Base-by-base conservation (phyloP, 2,888 invertebrate genomes). In the Griposia aprilina region DNA sequence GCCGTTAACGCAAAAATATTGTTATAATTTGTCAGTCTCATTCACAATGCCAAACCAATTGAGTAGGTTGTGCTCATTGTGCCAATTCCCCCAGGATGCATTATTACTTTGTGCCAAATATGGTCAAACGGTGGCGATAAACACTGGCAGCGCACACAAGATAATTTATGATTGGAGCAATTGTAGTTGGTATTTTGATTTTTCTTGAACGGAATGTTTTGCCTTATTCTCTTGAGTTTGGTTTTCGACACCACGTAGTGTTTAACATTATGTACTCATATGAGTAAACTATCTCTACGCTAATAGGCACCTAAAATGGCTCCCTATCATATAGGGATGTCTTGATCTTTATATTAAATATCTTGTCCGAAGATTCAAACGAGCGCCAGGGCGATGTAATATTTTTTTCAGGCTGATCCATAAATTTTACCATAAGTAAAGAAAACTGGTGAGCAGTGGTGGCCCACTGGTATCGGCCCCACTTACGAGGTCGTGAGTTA, bases 61-160 rank as follows among this genome's bases (percentile, higher is more conserved):
- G 70, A 76, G 23, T 66, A 72, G 36, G 66, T 69, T 84, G 79
- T 57, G 59, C 36, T 65, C 65, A 36, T 59, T 75, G 84, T 78
- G 62, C 76, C 72, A 84, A 80, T 83, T 83, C 83, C 86, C 73
- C 57, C 26, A 70, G 69, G 83, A 78, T 45, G 59, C 70, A 68
- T 86, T 74, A 86, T 86, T 83, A 65, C 79, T 83, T 60, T 86
- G 86, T 70, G 41, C 65, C 78, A 77, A 78, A 70, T 85, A 74
- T 73, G 69, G 78, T 26, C 30, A 20, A 70, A 70, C 30, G 26
- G n/a, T 26, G 50, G 26, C 78, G 23, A 78, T 66, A 66, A 77
- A 65, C 1, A 60, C 52, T 63, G 67, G 65, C 41, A 76, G 41
- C 59, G 55, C 15, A 66, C 41, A 26, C 30, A 67, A 50, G 48